A percentile compares a stretch with the other conserved stretches of the same genome.
Evolutionary conservation across 2,113 vertebrate genomes (phyloP).

Genomic region (Dipodomys merriami): DNA sequence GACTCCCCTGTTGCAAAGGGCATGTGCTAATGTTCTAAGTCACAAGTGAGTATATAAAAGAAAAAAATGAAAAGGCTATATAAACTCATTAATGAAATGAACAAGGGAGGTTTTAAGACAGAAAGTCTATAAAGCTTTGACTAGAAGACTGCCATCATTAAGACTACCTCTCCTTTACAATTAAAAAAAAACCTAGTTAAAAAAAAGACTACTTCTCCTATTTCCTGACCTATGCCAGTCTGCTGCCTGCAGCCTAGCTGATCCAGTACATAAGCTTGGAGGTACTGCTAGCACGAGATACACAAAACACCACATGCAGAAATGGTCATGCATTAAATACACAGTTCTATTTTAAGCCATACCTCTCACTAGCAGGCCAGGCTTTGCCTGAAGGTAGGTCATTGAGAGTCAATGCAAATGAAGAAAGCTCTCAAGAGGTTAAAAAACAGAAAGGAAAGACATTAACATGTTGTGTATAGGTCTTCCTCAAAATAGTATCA

Average conservation of each 20-base stretch:
- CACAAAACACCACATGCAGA: neutral
- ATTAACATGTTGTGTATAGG: neutral
- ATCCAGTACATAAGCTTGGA: neutral
- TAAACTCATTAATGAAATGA: slow-evolving; percentile 69
- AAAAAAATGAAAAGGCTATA: slow-evolving; percentile 61
- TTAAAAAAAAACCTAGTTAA: no score
- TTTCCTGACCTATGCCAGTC: neutral
- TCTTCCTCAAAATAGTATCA: slow-evolving; percentile 48
- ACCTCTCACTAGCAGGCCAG: slow-evolving; percentile 23
- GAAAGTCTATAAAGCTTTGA: slow-evolving; percentile 28
- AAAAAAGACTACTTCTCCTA: neutral
- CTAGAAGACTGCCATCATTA: neutral
- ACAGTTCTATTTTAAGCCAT: slow-evolving; percentile 68
- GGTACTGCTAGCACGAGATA: neutral
- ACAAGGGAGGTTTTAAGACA: slow-evolving; percentile 35
- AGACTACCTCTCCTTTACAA: neutral
- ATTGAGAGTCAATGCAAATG: slow-evolving; percentile 71
- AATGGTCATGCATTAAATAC: slow-evolving; percentile 54
- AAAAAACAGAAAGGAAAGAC: slow-evolving; percentile 45
- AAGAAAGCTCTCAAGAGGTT: slow-evolving; percentile 42
- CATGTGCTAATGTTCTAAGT: slow-evolving; percentile 64
- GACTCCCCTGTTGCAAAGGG: slow-evolving; percentile 64
- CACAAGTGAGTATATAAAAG: slow-evolving; percentile 58
- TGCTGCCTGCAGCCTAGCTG: neutral
- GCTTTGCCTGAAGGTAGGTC: slow-evolving; percentile 67